Evolutionary conservation across 1,140 invertebrate genomes (phyloP).

Genomic region (Macrostomum lignano): DNA sequence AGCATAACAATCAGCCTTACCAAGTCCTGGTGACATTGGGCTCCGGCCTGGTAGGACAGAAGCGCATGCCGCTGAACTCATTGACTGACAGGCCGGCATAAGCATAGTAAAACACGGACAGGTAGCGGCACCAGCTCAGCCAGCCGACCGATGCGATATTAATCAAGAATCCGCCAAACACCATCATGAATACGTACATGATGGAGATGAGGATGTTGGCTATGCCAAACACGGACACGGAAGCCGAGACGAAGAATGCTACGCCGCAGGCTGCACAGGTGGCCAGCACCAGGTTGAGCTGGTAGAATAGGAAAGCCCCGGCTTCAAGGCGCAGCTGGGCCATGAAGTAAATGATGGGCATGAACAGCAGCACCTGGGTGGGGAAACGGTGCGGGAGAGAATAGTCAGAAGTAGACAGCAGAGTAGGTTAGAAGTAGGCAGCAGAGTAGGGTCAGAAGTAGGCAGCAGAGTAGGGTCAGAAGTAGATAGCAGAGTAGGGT

Average conservation of each 20-base stretch:
- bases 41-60: background rate
- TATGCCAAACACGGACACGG: constrained; percentile 7
- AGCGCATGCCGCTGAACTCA: background rate
- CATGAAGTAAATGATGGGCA: constrained; percentile 8
- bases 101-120: constrained; percentile 8
- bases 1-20: too few species aligned
- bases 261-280: constrained; percentile 3
- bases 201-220: constrained; percentile 5
- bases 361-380: too few species aligned
- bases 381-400: too few species aligned
- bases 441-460: too few species aligned
- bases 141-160: constrained; percentile 8
- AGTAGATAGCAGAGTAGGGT: too few species aligned
- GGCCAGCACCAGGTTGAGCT: background rate
- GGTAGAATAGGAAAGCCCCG: constrained; percentile 4
- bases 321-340: constrained; percentile 1
- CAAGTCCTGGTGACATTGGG: too few species aligned
- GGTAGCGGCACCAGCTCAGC: constrained; percentile 7
- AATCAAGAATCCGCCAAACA: constrained; percentile 9
- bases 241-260: constrained; percentile 5
- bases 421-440: too few species aligned
- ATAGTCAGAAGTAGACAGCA: too few species aligned
- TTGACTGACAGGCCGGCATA: constrained; percentile 2
- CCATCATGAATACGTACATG: constrained; percentile 5
- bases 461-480: too few species aligned